Evolutionary conservation across 2,113 vertebrate genomes (phyloP).

Genomic region (Myotis brandtii): DNA sequence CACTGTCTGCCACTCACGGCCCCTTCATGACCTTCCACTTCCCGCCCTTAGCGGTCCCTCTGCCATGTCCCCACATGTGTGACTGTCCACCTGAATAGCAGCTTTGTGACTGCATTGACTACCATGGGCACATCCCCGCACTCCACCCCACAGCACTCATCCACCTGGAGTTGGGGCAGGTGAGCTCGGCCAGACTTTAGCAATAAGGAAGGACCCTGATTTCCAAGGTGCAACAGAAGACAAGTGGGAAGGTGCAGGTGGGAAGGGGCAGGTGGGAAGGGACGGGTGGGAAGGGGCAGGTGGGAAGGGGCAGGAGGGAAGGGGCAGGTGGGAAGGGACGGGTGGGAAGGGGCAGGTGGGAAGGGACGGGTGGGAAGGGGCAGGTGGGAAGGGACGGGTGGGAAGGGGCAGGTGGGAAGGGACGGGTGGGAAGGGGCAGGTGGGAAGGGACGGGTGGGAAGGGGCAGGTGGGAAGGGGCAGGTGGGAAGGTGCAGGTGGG

Average conservation of each 20-base stretch:
- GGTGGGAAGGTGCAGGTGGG: too few species aligned
- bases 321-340: too few species aligned
- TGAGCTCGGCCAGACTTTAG: background rate
- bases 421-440: too few species aligned
- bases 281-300: too few species aligned
- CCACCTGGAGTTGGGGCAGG: background rate
- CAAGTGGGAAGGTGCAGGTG: background rate
- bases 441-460: too few species aligned
- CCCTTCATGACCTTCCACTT: background rate
- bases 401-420: too few species aligned
- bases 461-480: too few species aligned
- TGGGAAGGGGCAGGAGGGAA: too few species aligned
- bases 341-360: too few species aligned
- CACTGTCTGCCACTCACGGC: background rate
- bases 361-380: too few species aligned
- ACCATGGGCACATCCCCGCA: background rate
- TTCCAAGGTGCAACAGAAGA: background rate
- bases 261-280: too few species aligned
- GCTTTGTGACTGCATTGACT: background rate
- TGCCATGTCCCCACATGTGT: background rate
- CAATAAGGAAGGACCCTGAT: background rate
- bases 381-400: too few species aligned
- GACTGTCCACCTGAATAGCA: background rate
- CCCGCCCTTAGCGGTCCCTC: background rate
- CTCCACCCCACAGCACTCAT: background rate